Percentiles rank a stretch among this genome's conserved stretches.
These are phyloP conservation scores for Nysson spinosus DNA, from an alignment of 2,888 invertebrate genomes.

Conservation along the genomic window DNA sequence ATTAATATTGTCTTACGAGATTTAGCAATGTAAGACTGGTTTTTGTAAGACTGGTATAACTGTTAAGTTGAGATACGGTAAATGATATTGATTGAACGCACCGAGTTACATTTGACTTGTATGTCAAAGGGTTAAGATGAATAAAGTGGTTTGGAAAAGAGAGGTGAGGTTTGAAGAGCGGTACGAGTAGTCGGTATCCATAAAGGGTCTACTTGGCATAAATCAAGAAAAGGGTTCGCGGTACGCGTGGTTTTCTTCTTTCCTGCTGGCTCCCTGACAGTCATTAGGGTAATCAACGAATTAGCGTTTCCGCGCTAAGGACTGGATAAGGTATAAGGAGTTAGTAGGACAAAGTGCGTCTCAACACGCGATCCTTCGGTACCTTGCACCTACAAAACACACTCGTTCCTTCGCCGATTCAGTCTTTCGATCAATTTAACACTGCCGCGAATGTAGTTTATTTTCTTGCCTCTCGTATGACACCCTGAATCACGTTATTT, in stretches of 20 bases:
- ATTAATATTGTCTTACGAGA: no score
- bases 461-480: not conserved
- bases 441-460: not conserved
- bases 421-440: slow-evolving; percentile 34
- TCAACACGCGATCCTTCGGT: slow-evolving; percentile 68
- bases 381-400: slow-evolving; percentile 40
- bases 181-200: slow-evolving; percentile 41
- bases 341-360: slow-evolving; percentile 72
- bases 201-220: slow-evolving; percentile 51
- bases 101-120: no score
- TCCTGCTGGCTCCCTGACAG: slow-evolving; percentile 62
- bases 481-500: no score
- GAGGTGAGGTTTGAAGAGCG: slow-evolving; percentile 21
- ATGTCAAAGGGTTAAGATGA: no score
- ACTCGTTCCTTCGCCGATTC: slow-evolving; percentile 25
- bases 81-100: no score
- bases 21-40: no score
- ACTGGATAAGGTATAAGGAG: slow-evolving; percentile 71
- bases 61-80: no score
- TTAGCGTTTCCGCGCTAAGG: slow-evolving; percentile 72
- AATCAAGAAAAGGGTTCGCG: slow-evolving; percentile 44
- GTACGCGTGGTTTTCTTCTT: slow-evolving; percentile 48
- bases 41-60: no score
- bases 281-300: slow-evolving; percentile 74
- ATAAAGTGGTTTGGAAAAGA: not conserved